A percentile compares a stretch with the other conserved stretches of the same genome.
Conservation (phyloP, 2,888 invertebrate species). For the Leuctra nigra region DNA sequence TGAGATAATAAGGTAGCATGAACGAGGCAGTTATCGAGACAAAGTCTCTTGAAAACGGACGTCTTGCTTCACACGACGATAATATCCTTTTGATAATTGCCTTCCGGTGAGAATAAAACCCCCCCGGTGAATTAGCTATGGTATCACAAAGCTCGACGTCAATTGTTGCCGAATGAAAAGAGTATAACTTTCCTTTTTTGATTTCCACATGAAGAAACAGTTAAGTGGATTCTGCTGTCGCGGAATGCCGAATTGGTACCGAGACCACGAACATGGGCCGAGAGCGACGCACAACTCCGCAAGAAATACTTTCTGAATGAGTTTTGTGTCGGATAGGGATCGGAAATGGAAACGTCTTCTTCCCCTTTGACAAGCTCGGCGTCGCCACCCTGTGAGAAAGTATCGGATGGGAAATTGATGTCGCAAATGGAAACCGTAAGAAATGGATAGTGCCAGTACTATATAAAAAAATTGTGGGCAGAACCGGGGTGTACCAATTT, state of each 20-base stretch:
- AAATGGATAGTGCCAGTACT: too few species aligned
- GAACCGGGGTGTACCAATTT: background rate
- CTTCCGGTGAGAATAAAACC: too few species aligned
- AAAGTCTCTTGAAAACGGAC: too few species aligned
- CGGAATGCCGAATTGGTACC: background rate
- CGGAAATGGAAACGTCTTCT: constrained; percentile 14
- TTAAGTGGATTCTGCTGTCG: constrained; percentile 15
- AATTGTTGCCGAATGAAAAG: too few species aligned
- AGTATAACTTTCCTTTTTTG: too few species aligned
- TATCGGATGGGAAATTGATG: constrained; percentile 17
- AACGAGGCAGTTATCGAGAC: too few species aligned
- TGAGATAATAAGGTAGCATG: too few species aligned
- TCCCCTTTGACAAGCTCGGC: constrained; percentile 10
- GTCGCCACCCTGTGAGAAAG: background rate
- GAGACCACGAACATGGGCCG: background rate
- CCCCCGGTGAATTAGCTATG: too few species aligned
- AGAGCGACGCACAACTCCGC: background rate
- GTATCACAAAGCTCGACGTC: too few species aligned
- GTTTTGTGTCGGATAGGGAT: background rate
- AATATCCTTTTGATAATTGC: too few species aligned
- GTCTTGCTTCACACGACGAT: too few species aligned
- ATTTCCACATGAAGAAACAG: background rate
- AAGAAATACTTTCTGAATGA: constrained; percentile 6
- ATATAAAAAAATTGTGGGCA: too few species aligned
- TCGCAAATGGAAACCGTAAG: constrained; percentile 3